Evolutionary conservation across 2,888 invertebrate species (phyloP).

Genomic region (Drosophila prolongata): DNA sequence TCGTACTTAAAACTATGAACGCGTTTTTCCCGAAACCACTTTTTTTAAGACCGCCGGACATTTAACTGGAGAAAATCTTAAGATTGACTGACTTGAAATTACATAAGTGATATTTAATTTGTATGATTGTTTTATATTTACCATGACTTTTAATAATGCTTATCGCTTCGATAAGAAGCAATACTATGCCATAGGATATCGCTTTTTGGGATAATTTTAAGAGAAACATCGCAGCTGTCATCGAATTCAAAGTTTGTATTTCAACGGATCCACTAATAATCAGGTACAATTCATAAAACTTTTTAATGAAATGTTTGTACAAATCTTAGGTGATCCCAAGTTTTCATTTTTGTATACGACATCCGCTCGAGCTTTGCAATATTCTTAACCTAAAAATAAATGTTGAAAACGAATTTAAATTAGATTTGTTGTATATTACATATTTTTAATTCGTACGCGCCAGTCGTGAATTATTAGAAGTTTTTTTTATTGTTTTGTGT

Average conservation of each 20-base stretch:
- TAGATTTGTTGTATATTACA: no score
- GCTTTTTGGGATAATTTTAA: constrained; percentile 6
- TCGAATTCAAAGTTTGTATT: background rate
- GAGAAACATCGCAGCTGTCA: constrained; percentile 7
- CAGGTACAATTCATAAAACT: constrained; percentile 9
- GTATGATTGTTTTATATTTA: background rate
- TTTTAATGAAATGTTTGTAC: background rate
- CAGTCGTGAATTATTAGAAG: no score
- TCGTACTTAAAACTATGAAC: no score
- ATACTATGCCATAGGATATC: background rate
- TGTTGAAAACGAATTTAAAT: no score
- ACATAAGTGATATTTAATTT: no score
- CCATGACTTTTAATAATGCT: constrained; percentile 8
- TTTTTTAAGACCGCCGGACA: no score
- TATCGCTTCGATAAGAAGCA: constrained; percentile 9
- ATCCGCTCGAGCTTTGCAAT: background rate
- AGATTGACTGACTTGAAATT: no score
- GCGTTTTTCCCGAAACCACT: no score
- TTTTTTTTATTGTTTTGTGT: no score
- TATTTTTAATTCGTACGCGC: no score
- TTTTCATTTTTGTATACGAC: background rate
- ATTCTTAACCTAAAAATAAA: no score
- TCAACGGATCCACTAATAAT: background rate
- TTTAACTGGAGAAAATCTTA: no score
- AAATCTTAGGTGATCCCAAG: background rate